phyloP scores from a whole-genome alignment of 2,113 vertebrate species.

The Apteryx owenii region DNA sequence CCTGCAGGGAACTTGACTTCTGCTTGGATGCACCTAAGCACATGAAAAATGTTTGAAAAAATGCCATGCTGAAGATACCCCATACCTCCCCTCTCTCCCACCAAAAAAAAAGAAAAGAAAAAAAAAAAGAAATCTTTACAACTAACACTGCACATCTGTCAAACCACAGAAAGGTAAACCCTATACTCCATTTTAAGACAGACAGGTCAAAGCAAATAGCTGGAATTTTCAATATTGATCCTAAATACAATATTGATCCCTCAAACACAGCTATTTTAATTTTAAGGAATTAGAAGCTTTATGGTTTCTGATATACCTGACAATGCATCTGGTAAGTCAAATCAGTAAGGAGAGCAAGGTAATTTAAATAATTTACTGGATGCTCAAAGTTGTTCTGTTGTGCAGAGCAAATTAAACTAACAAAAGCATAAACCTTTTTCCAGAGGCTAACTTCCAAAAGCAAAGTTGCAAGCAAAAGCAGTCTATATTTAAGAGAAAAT shows the following conservation, averaged over 20 bases:
- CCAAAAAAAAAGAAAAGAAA: background rate
- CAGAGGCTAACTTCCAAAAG: slow-evolving; percentile 9
- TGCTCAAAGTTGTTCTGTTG: background rate
- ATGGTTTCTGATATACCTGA: background rate
- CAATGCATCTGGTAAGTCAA: background rate
- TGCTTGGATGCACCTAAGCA: slow-evolving; percentile 92
- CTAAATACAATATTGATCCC: background rate
- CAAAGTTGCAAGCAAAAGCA: background rate
- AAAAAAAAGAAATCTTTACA: background rate
- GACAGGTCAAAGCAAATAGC: slow-evolving; percentile 44
- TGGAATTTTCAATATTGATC: background rate
- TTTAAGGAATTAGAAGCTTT: background rate
- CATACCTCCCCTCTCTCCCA: slow-evolving; percentile 70
- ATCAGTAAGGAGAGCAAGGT: background rate
- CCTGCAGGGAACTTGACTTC: slow-evolving; percentile 93
- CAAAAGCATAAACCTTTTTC: background rate
- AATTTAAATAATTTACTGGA: background rate
- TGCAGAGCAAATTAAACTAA: background rate
- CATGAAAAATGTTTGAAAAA: slow-evolving; percentile 87
- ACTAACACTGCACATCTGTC: slow-evolving; percentile 55
- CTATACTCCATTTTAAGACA: slow-evolving; percentile 17
- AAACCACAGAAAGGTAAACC: slow-evolving; percentile 56
- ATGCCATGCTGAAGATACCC: slow-evolving; percentile 82
- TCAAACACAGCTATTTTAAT: background rate
- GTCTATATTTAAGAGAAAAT: background rate